Percentiles rank a stretch among this genome's conserved stretches.
Evolutionary conservation across 2,113 vertebrate species (phyloP).

Genomic region (Aplodontia rufa): DNA sequence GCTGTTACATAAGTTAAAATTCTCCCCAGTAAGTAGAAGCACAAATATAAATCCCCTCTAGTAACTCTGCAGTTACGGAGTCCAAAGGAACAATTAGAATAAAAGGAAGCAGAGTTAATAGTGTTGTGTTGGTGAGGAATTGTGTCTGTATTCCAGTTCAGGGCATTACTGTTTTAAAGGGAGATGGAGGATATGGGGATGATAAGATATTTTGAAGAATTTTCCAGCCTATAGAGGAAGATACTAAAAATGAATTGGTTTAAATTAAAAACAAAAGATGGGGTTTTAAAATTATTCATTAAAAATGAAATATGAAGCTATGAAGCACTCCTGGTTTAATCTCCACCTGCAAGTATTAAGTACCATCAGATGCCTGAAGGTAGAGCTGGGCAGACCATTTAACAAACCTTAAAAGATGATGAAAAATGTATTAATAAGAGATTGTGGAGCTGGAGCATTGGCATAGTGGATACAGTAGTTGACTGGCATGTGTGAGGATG

Average conservation of each 20-base stretch:
- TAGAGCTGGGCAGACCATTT: neutral
- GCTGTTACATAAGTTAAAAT: neutral
- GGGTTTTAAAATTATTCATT: conserved; percentile 57
- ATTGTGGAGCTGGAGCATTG: too few relatives aligned
- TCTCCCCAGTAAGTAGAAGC: neutral
- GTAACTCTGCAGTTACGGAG: neutral
- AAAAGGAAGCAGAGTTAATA: neutral
- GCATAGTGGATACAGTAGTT: too few relatives aligned
- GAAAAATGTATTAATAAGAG: conserved; percentile 46
- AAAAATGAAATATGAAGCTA: conserved; percentile 54
- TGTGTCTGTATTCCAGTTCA: neutral
- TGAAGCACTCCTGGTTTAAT: conserved; percentile 55
- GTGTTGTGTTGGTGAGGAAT: neutral
- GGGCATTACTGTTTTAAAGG: neutral
- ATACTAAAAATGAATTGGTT: neutral
- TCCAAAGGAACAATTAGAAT: neutral
- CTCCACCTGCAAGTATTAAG: conserved; percentile 46
- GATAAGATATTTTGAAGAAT: neutral
- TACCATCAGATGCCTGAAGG: conserved; percentile 31
- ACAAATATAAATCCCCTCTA: neutral
- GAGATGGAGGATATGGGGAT: neutral
- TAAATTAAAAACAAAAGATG: neutral
- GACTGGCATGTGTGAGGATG: too few relatives aligned
- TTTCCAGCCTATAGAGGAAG: neutral
- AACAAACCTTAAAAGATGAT: conserved; percentile 31